Base-by-base conservation (phyloP, 2,797 vertebrate genomes). In the Alectoris magna region DNA sequence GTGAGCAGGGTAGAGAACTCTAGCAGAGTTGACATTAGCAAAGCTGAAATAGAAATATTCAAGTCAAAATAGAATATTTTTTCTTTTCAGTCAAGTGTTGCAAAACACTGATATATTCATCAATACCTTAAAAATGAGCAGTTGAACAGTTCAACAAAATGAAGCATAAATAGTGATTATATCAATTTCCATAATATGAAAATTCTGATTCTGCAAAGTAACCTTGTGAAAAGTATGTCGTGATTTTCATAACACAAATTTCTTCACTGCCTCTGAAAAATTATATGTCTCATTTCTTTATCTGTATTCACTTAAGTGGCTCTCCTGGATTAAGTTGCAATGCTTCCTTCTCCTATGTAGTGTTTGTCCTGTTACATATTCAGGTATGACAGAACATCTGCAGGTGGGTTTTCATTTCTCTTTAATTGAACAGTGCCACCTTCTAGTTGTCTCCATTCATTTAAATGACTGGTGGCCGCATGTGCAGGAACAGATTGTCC, bases 31-130 rank as follows among this genome's bases (percentile, higher is more conserved):
- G 69, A 89, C 49, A 71, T 0, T 66, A 26, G 8, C 9, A 87
- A 93, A 80, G 6, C 4, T 83, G 72, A 63, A 87, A 82, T 90
- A 71, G 19, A 75, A 92, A 71, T 76, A 56, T 84, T 66, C 82
- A 17, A 48, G 31, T 71, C 10, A 70, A 84, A 15, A 7, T 84
- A 48, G n/a, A 67, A 76, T 88, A 67, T 31, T 58, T 76, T 59
- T 78, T n/a, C 17, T 86, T 64, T 83, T 62, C 31, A 24, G 7
- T 48, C 13, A 48, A 19, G 5, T 13, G 16, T 56, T 84, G 23
- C 8, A 82, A 86, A 87, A 74, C 51, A 18, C 24, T 84, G 23
- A 41, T 21, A 41, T 85, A 49, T 56, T 44, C n/a, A 76, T 34
- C 22, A 22, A 8, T 77, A 46, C 27, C 21, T 91, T 80, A 46